Percentiles rank a stretch among this genome's conserved stretches.
These are phyloP conservation scores for Corapipo altera DNA, from an alignment of 2,113 vertebrate species.

Conservation along the genomic window DNA sequence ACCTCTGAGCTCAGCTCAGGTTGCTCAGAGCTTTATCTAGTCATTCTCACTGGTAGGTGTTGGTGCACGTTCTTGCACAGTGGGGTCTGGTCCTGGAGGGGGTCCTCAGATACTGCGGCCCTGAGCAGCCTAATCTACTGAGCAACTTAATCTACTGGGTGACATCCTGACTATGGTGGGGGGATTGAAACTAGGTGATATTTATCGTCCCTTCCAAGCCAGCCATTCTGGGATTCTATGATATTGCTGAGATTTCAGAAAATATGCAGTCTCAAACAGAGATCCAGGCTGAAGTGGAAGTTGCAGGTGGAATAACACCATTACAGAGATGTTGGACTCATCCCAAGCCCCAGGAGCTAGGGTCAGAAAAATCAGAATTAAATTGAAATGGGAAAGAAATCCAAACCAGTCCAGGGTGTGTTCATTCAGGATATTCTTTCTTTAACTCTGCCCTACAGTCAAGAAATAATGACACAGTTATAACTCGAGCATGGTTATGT, in stretches of 20 bases:
- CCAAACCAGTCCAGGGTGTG: slow-evolving; percentile 49
- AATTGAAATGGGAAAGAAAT: slow-evolving; percentile 47
- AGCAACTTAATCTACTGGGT: not conserved
- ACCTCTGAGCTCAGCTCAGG: not conserved
- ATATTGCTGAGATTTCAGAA: not conserved
- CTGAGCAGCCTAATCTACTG: not conserved
- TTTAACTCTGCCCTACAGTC: slow-evolving; percentile 60
- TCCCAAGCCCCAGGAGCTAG: slow-evolving; percentile 55
- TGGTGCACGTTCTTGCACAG: not conserved
- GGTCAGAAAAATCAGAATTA: slow-evolving; percentile 51
- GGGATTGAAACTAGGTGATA: not conserved
- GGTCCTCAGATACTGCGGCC: not conserved
- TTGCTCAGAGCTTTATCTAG: not conserved
- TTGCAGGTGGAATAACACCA: slow-evolving; percentile 52
- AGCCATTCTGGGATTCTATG: not conserved
- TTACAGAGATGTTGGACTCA: slow-evolving; percentile 38
- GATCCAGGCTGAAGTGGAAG: not conserved
- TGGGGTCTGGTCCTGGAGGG: not conserved
- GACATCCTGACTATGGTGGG: too few species aligned
- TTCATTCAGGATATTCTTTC: slow-evolving; percentile 59
- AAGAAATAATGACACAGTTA: slow-evolving; percentile 51
- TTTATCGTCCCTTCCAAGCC: not conserved
- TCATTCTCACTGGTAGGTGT: not conserved
- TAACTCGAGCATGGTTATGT: slow-evolving; percentile 23
- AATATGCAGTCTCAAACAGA: not conserved